Evolutionary conservation across 2,888 invertebrate genomes (phyloP).

Genomic region (Sisyra nigra): DNA sequence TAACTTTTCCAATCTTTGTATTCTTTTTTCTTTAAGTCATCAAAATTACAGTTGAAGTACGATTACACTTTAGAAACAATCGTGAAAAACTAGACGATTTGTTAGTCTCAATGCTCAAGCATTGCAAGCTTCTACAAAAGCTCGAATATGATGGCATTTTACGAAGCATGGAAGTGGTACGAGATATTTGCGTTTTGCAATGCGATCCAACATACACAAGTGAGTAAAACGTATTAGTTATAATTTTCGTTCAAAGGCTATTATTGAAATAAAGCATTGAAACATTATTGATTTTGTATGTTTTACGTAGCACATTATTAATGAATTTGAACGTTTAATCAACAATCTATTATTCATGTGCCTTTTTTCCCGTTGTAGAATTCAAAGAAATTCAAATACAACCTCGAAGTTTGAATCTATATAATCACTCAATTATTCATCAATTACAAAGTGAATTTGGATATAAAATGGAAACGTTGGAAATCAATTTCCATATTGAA

Average conservation of each 20-base stretch:
- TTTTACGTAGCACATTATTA: background rate
- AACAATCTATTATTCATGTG: too few relatives aligned
- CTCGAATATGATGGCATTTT: conserved; percentile 31
- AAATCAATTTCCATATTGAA: conserved; percentile 25
- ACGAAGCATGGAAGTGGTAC: conserved; percentile 25
- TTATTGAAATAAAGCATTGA: background rate
- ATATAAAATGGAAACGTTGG: conserved; percentile 20
- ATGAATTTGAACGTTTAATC: too few relatives aligned
- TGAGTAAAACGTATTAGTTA: background rate
- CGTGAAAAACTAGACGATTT: conserved; percentile 29
- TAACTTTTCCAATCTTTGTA: conserved; percentile 3
- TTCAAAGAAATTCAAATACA: conserved; percentile 20
- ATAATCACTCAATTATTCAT: conserved; percentile 21
- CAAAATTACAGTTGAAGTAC: conserved; percentile 22
- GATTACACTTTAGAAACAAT: conserved; percentile 28
- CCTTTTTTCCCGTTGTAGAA: conserved; percentile 9
- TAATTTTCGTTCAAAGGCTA: background rate
- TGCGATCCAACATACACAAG: conserved; percentile 15
- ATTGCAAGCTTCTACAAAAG: conserved; percentile 25
- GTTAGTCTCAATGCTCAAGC: conserved; percentile 23
- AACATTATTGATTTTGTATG: background rate
- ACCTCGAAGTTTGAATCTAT: conserved; percentile 21
- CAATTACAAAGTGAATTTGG: conserved; percentile 22
- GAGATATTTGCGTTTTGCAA: conserved; percentile 24
- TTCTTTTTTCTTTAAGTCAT: background rate